A percentile compares a stretch with the other conserved stretches of the same genome.
Evolutionary conservation across 2,113 vertebrate species (phyloP).

Genomic region (Piaya cayana): DNA sequence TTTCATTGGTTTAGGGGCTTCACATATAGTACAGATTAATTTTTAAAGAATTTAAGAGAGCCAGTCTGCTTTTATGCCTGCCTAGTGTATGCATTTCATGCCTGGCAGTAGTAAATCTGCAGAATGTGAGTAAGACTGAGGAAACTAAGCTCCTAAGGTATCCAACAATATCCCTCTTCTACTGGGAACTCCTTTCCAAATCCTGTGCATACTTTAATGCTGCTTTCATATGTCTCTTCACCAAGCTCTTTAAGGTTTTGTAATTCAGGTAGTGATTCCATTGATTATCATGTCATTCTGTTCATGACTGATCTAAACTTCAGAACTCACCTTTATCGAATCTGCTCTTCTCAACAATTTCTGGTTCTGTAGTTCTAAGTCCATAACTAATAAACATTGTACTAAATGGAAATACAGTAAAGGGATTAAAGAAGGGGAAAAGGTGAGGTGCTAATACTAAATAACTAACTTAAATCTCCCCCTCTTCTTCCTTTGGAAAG

Average conservation of each 20-base stretch:
- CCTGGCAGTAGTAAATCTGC: background rate
- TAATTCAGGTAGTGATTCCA: background rate
- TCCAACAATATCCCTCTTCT: background rate
- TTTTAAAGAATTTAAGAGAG: background rate
- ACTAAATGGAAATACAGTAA: background rate
- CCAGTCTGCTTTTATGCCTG: background rate
- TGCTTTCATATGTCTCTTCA: background rate
- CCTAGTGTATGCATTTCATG: background rate
- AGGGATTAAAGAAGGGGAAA: background rate
- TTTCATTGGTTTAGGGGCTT: background rate
- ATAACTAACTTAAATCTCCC: background rate
- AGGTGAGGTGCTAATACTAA: background rate
- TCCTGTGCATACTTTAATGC: rapidly evolving
- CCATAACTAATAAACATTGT: background rate
- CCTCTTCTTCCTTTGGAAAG: conserved; percentile 70
- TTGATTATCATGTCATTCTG: background rate
- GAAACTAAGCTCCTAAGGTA: background rate
- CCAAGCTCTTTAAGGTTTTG: background rate
- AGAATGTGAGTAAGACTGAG: background rate
- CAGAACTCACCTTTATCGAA: background rate
- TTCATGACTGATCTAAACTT: background rate
- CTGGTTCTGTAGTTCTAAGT: background rate
- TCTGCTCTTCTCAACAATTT: background rate
- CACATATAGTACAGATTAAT: rapidly evolving
- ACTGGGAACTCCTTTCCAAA: background rate